Evolutionary conservation across 2,888 invertebrate genomes (phyloP), one percentile per base, ranked within the genome.

Genomic region (Volucella inflata): DNA sequence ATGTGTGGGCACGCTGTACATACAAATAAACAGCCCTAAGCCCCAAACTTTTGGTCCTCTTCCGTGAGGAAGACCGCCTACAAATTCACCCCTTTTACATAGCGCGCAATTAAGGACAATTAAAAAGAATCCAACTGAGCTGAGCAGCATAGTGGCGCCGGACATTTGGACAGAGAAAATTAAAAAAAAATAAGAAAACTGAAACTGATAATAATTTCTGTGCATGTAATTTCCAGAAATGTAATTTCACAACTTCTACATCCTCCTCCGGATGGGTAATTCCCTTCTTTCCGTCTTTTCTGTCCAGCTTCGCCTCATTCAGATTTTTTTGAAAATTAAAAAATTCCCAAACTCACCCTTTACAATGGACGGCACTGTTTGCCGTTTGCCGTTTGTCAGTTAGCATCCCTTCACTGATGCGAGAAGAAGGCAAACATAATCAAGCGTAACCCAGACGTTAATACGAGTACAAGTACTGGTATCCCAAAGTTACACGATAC

Each of bases 101-200:
- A 71, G 71, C 75, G 71, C 75, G 65, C 79, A 84, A 84, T 84
- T 84, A 80, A 84, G 79, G 79, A 84, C 79, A 84, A 80, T 84
- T 84, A 84, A 84, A 84, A 71, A 9, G 84, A 78, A 67, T 74
- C 70, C 79, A 70, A 17, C 65, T 21, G 21, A 21, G 21, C 65
- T 21, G 21, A 21, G 21, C 21, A 75, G 50, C 55, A 71, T 40
- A 75, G 30, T 79, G 84, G 84, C 84, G 79, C 78, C 79, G 46
- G 30, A 12, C 62, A 44, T 62, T 62, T 50, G 67, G 36, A 21
- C 21, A 21, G 21, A 21, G 4, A 21, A 21, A 21, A 21, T 21
- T 21, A 1, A 1, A 21, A 21, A 21, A 21, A 21, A 1, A 21
- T 2, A 21, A 2, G 3, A 1, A 21, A 21, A 21, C 21, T 21